A percentile compares a stretch with the other conserved stretches of the same genome.
phyloP scores from a whole-genome alignment of 2,888 invertebrate species.

The Drosophila setosimentum region DNA sequence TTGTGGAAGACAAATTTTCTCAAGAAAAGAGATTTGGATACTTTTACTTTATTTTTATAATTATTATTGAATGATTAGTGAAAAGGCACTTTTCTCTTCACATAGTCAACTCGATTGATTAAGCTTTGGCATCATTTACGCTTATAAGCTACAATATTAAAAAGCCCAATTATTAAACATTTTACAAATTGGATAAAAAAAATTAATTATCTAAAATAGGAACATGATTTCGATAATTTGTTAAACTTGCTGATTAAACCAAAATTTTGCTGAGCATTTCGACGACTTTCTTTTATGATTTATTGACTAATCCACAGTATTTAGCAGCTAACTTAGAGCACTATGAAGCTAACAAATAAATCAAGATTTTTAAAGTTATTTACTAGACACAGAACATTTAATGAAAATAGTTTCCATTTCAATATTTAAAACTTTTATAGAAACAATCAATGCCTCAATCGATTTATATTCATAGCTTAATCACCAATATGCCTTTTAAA shows the following conservation, averaged over 20 bases:
- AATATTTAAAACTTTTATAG: background rate
- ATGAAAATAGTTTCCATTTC: background rate
- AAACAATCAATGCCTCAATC: background rate
- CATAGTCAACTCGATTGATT: background rate
- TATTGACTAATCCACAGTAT: background rate
- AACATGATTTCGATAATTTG: background rate
- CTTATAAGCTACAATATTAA: background rate
- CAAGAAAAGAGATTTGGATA: background rate
- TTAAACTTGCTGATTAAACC: background rate
- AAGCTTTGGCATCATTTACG: background rate
- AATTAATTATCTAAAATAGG: background rate
- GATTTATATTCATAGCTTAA: too few relatives aligned
- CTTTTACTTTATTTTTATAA: background rate
- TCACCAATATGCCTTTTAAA: too few relatives aligned
- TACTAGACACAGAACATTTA: background rate
- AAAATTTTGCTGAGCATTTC: background rate
- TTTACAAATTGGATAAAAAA: background rate
- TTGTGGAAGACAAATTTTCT: too few relatives aligned
- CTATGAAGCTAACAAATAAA: background rate
- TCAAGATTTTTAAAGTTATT: background rate
- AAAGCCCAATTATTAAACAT: background rate
- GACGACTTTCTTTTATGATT: background rate
- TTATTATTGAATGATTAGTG: background rate
- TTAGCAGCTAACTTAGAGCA: background rate
- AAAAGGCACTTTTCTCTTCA: background rate